Conservation (phyloP, 2,888 invertebrate genomes). For the Hydrotaea cyrtoneurina region DNA sequence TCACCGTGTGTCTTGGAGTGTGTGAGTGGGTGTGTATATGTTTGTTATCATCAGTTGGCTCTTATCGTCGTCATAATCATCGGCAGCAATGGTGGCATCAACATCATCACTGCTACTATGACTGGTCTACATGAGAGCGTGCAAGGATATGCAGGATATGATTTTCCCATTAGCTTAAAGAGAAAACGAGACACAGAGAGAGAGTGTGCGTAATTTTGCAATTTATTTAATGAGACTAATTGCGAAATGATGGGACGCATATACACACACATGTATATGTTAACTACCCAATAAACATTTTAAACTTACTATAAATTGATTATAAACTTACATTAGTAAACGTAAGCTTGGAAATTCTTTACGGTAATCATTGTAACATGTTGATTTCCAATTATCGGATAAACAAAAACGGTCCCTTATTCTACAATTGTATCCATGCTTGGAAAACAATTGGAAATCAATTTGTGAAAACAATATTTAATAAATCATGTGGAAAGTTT, state of each 20-base stretch:
- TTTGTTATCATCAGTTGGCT: constrained; percentile 53
- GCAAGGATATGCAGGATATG: constrained; percentile 50
- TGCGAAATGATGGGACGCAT: constrained; percentile 61
- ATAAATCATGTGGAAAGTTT: too few relatives aligned
- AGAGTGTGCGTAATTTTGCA: constrained; percentile 61
- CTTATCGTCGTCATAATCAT: constrained; percentile 21
- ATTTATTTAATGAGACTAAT: constrained; percentile 68
- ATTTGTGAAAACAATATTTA: too few relatives aligned
- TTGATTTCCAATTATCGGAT: too few relatives aligned
- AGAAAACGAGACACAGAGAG: neutral
- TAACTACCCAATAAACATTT: too few relatives aligned
- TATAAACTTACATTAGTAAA: too few relatives aligned
- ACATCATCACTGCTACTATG: constrained; percentile 58
- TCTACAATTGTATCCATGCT: too few relatives aligned
- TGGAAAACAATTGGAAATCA: too few relatives aligned
- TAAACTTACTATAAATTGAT: too few relatives aligned
- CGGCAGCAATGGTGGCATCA: neutral
- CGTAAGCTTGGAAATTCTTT: too few relatives aligned
- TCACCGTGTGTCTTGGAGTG: constrained; percentile 39
- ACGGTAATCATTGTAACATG: too few relatives aligned
- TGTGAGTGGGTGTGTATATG: constrained; percentile 12
- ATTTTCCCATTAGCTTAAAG: constrained; percentile 61
- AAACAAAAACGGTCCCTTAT: too few relatives aligned
- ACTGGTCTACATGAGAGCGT: constrained; percentile 48
- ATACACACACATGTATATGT: neutral